Evolutionary conservation across 2,113 vertebrate species (phyloP), one percentile per base, ranked within the genome.

Genomic region (Poeciliopsis prolifica): DNA sequence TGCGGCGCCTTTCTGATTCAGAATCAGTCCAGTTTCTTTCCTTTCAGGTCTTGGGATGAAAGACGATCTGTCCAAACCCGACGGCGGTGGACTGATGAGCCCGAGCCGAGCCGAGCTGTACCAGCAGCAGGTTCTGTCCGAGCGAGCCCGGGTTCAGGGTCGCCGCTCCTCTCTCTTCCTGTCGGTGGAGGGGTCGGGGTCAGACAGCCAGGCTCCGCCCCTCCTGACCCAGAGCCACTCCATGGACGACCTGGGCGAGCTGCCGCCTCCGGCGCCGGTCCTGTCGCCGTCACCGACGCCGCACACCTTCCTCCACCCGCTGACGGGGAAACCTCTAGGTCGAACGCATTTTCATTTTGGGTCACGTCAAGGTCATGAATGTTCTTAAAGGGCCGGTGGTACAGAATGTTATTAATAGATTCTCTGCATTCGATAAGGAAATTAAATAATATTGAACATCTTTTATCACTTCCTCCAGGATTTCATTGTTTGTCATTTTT

Each of bases 241-340:
- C 2, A 97, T 99, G 51, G 98, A 99, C 9, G 98, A 99, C 87
- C 91, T 95, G 1, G 95, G 97, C 17, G 96, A 98, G 73, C 95
- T 99, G 78, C 97, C 98, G 3, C 98, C 98, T 0, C 97, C 98
- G 0, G 96, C 97, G 30, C 97, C 97, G 0, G 95, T 97, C 65
- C 94, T 99, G 15, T 94, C 92, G 3, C 94, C 93, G 61, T 97
- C 96, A 24, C 94, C 95, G 0, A 92, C 97, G 51, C 93, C 96
- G 70, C 95, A 96, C 70, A 98, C 97, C 4, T 99, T 99, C 95
- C 98, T 98, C 84, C 98, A 99, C 88, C 97, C 97, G 0, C 95
- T 99, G 33, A 99, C 97, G 0, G 98, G 98, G 71, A 97, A 98
- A 80, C 97, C 97, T 84, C 82, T 99, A 81, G 92, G 92, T 93